Evolutionary conservation across 2,797 vertebrate genomes (phyloP).

Genomic region (Lepus townsendii): DNA sequence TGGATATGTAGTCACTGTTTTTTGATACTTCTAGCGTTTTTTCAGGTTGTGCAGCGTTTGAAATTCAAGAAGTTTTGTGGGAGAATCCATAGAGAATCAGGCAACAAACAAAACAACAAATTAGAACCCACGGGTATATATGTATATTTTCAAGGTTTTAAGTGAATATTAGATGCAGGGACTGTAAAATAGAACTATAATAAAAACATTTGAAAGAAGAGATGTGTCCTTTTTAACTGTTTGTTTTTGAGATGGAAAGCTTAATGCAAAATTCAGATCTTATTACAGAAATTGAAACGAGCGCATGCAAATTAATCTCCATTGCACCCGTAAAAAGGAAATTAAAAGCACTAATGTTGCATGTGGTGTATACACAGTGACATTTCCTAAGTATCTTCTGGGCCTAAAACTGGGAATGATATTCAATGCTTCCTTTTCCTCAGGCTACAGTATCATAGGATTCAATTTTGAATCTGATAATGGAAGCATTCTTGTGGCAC

Average conservation of each 20-base stretch:
- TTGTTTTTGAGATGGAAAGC: slow-evolving; percentile 80
- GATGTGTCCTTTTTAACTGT: slow-evolving; percentile 80
- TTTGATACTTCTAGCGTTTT: slow-evolving; percentile 23
- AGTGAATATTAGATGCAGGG: slow-evolving; percentile 70
- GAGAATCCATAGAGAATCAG: slow-evolving; percentile 68
- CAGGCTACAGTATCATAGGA: slow-evolving; percentile 79
- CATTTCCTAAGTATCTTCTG: slow-evolving; percentile 78
- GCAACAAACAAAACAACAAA: slow-evolving; percentile 72
- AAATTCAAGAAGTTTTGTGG: slow-evolving; percentile 63
- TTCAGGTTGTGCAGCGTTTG: slow-evolving; percentile 41
- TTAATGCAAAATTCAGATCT: slow-evolving; percentile 75
- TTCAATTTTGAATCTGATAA: slow-evolving; percentile 84
- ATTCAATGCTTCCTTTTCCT: slow-evolving; percentile 81
- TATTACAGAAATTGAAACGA: slow-evolving; percentile 79
- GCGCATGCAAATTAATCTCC: slow-evolving; percentile 82
- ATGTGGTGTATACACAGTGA: slow-evolving; percentile 72
- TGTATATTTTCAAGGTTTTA: slow-evolving; percentile 59
- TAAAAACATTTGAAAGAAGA: slow-evolving; percentile 73
- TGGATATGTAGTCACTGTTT: background rate
- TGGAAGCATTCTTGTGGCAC: slow-evolving; percentile 69
- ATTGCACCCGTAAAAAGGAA: slow-evolving; percentile 81
- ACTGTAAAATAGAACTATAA: slow-evolving; percentile 75
- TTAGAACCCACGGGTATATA: slow-evolving; percentile 57
- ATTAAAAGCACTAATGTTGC: slow-evolving; percentile 81
- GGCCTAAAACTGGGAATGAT: slow-evolving; percentile 77